A percentile compares a stretch with the other conserved stretches of the same genome.
Evolutionary conservation across 2,888 invertebrate genomes (phyloP).

Genomic region (Hirudinaria manillensis): DNA sequence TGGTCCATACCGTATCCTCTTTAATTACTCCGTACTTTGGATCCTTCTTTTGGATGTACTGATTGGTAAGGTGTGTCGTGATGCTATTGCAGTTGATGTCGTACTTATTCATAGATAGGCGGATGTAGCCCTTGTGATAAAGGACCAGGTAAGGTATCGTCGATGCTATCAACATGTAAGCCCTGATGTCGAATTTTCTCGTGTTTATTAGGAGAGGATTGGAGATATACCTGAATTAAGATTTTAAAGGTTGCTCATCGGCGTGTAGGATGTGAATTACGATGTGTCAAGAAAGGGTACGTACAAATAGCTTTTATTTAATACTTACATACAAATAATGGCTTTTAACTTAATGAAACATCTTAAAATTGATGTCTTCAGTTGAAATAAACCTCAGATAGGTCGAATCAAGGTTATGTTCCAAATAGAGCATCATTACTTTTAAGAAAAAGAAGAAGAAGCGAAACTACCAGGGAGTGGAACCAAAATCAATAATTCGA

Average conservation of each 20-base stretch:
- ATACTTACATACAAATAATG: background rate
- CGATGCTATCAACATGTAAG: conserved; percentile 54
- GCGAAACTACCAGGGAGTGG: no score
- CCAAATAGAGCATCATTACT: no score
- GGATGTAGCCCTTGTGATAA: conserved; percentile 53
- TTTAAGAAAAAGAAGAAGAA: no score
- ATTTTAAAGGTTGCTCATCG: background rate
- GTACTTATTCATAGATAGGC: conserved; percentile 51
- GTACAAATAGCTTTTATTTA: background rate
- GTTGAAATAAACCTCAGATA: no score
- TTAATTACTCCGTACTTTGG: conserved; percentile 52
- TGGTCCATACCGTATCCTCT: conserved; percentile 54
- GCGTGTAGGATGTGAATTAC: background rate
- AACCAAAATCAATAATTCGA: no score
- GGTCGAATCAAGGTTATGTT: no score
- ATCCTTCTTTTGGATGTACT: conserved; percentile 55
- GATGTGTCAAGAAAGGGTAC: background rate
- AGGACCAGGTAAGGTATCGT: conserved; percentile 52
- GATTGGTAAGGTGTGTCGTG: conserved; percentile 54
- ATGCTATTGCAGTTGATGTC: conserved; percentile 49
- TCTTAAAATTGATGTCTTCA: no score
- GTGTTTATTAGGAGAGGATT: conserved; percentile 52
- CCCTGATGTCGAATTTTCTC: conserved; percentile 55
- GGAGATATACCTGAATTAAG: conserved; percentile 48
- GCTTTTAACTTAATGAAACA: no score